Conservation (phyloP, 2,888 invertebrate genomes). For the Orchestes rusci region DNA sequence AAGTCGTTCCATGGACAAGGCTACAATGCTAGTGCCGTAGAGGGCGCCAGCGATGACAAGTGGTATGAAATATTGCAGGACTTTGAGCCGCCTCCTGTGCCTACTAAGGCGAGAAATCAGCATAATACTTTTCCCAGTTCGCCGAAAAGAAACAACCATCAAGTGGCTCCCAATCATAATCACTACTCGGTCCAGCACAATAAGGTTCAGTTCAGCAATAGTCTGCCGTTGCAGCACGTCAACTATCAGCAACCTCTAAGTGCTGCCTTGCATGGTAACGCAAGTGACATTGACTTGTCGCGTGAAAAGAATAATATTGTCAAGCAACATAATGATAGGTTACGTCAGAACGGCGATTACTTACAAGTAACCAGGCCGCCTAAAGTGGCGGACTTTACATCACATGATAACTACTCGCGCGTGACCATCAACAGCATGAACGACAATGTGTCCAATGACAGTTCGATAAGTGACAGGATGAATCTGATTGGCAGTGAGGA, state of each 20-base stretch:
- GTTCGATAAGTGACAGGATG: conserved; percentile 46
- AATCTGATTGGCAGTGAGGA: conserved; percentile 47
- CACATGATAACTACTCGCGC: conserved; percentile 17
- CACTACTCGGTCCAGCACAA: conserved; percentile 40
- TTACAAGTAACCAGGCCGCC: conserved; percentile 37
- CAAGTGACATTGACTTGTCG: conserved; percentile 38
- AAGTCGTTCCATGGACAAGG: conserved; percentile 43
- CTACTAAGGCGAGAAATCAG: conserved; percentile 36
- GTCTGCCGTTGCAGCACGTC: conserved; percentile 42
- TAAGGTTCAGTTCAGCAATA: conserved; percentile 44
- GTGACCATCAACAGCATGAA: conserved; percentile 38
- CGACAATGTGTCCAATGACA: conserved; percentile 48
- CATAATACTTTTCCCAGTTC: conserved; percentile 41
- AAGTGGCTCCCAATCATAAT: conserved; percentile 34
- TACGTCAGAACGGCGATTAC: conserved; percentile 44
- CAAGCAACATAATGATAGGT: conserved; percentile 42
- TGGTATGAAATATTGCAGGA: conserved; percentile 54
- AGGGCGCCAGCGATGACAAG: conserved; percentile 57
- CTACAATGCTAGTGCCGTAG: conserved; percentile 56
- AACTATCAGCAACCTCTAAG: conserved; percentile 42
- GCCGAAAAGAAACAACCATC: conserved; percentile 39
- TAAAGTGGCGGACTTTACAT: conserved; percentile 29
- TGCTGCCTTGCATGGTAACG: conserved; percentile 41
- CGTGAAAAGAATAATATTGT: conserved; percentile 36
- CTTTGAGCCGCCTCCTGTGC: conserved; percentile 50